These are phyloP conservation scores for Mayetiola destructor DNA, from an alignment of 2,888 invertebrate genomes.

Conservation along the genomic window DNA sequence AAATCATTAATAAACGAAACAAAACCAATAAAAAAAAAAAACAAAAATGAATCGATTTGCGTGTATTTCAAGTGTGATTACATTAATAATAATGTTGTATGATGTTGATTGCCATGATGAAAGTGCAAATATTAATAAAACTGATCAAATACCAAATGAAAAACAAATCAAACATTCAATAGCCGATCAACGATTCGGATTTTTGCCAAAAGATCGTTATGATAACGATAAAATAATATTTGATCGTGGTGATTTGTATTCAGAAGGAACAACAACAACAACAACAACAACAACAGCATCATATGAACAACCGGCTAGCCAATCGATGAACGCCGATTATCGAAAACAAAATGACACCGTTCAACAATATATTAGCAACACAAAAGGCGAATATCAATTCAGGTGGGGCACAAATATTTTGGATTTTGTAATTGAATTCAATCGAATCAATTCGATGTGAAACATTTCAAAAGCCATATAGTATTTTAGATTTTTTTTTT, in stretches of 20 bases:
- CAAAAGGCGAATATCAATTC: conserved; percentile 4
- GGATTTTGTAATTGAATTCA: neutral
- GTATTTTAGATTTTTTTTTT: too few species aligned
- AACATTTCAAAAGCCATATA: neutral
- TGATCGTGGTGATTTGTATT: conserved; percentile 1
- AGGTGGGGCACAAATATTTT: neutral
- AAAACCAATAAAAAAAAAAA: too few species aligned
- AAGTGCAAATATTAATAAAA: conserved; percentile 8
- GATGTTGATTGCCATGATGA: neutral
- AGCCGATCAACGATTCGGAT: neutral
- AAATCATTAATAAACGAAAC: too few species aligned
- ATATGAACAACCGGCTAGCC: neutral
- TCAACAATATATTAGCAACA: neutral
- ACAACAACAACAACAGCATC: too few species aligned
- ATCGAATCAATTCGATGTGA: too few species aligned
- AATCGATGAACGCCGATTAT: neutral
- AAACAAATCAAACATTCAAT: neutral
- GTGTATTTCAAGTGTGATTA: neutral
- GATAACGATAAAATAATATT: neutral
- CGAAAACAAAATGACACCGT: neutral
- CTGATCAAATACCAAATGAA: neutral
- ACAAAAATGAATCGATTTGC: neutral
- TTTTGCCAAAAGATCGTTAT: neutral
- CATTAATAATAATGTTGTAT: neutral
- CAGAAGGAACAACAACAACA: neutral